Evolutionary conservation across 2,888 invertebrate genomes (phyloP), one percentile per base, ranked within the genome.

Genomic region (Phymatocera aterrima): DNA sequence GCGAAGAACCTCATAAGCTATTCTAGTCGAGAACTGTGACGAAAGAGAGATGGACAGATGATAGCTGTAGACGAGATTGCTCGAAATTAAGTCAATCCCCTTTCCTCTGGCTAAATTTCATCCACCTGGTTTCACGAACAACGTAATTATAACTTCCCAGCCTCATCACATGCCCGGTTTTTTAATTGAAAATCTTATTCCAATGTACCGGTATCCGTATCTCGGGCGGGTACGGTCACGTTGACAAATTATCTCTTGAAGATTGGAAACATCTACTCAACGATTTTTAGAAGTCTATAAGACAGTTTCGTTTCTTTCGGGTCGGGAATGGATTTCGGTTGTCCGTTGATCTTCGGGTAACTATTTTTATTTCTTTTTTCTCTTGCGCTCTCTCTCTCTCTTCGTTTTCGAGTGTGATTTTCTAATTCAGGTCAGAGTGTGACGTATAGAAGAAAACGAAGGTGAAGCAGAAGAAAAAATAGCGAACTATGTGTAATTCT

Each of bases 1-100:
- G 48, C 51, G 72, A 51, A 15, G 43, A 31, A 51, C 51, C n/a
- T n/a, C n/a, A n/a, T 72, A 10, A 51, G n/a, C 61, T 37, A 37
- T 37, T 64, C 64, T 37, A 64, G 34, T 10, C 34, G n/a, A n/a
- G 64, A 64, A 64, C 37, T 34, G 18, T 15, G 57, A 24, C 15
- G 57, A 57, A 28, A 57, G 28, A 57, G 15, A 34, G 37, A 34
- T 34, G 12, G 34, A 60, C 28, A 18, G 48, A 48, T 6, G 18
- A 51, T 8, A 51, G 21, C 6, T 10, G 10, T 28, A 54, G 6
- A n/a, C n/a, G n/a, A 54, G 18, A 54, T 21, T 3, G 3, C 28
- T 4, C 15, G 28, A 3, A 57, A 57, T 57, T 24, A 18, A 21
- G 4, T 28, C 57, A 4, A 28, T 57, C 21, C 24, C 4, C 28